Conservation (phyloP, 2,888 invertebrate species). For the Portevinia maculata region DNA sequence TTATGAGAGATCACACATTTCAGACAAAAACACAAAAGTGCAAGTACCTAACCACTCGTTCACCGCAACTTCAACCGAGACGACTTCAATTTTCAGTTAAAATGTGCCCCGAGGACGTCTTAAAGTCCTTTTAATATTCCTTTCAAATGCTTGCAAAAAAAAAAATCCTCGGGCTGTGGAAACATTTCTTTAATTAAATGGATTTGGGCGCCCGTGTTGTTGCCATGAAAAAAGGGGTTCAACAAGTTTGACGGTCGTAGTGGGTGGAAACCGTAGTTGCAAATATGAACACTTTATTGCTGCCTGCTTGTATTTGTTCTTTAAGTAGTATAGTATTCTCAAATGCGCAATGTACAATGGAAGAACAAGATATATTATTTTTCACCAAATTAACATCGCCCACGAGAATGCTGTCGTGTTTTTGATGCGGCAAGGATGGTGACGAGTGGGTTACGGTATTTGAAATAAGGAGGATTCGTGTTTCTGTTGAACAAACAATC, state of each 20-base stretch:
- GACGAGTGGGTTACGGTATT: constrained; percentile 24
- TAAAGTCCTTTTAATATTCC: constrained; percentile 56
- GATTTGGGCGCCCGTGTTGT: constrained; percentile 45
- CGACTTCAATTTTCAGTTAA: constrained; percentile 31
- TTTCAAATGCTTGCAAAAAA: constrained; percentile 43
- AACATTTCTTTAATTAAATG: constrained; percentile 67
- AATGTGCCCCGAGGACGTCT: constrained; percentile 61
- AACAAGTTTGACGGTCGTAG: not conserved
- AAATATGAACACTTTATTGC: constrained; percentile 19
- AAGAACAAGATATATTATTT: constrained; percentile 52
- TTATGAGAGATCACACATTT: constrained; percentile 42
- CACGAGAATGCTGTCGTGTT: constrained; percentile 2
- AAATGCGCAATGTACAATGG: constrained; percentile 41
- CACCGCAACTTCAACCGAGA: constrained; percentile 16
- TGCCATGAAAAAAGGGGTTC: constrained; percentile 32
- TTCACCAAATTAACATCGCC: constrained; percentile 38
- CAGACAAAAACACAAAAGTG: constrained; percentile 8
- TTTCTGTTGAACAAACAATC: constrained; percentile 4
- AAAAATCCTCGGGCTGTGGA: constrained; percentile 25
- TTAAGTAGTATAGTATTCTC: constrained; percentile 62
- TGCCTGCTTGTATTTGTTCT: constrained; percentile 19
- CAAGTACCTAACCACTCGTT: constrained; percentile 7
- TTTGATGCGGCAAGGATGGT: not conserved
- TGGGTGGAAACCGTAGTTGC: constrained; percentile 1
- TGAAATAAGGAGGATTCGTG: constrained; percentile 14